Conservation (phyloP, 2,797 vertebrate species). For the Eulemur coronatus region DNA sequence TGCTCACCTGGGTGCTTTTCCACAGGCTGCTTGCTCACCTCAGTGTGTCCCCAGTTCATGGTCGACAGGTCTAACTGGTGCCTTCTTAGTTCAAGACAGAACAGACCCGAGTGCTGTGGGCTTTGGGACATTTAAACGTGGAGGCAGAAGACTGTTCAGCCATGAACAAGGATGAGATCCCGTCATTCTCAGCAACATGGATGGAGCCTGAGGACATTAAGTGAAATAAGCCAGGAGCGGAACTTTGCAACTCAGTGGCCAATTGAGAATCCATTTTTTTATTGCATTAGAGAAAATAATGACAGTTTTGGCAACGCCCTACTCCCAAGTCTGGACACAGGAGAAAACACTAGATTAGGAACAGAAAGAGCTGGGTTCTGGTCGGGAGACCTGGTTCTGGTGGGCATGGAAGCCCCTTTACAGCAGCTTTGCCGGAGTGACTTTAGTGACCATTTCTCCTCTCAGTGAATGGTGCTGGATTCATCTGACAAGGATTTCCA, state of each 20-base stretch:
- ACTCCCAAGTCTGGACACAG: not conserved
- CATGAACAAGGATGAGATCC: too few species aligned
- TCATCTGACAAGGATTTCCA: not conserved
- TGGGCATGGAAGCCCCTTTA: not conserved
- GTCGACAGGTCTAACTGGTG: not conserved
- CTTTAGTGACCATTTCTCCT: not conserved
- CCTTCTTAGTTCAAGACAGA: not conserved
- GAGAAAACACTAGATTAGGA: not conserved
- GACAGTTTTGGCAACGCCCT: not conserved
- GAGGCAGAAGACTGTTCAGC: not conserved
- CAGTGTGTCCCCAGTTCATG: too few species aligned
- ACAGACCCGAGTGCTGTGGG: not conserved
- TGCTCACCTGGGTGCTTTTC: not conserved
- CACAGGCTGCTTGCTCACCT: not conserved
- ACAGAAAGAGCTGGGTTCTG: not conserved
- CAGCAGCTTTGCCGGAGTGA: not conserved
- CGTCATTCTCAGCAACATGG: too few species aligned
- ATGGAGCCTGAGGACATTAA: too few species aligned
- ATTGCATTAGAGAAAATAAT: not conserved
- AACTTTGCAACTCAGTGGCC: not conserved
- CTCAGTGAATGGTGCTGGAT: not conserved
- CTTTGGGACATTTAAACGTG: not conserved
- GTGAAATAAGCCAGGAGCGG: too few species aligned
- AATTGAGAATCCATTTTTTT: not conserved
- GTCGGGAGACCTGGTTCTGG: not conserved